A percentile compares a stretch with the other conserved stretches of the same genome.
phyloP scores from a whole-genome alignment of 1,140 invertebrate genomes.

The Trichoplusia ni region DNA sequence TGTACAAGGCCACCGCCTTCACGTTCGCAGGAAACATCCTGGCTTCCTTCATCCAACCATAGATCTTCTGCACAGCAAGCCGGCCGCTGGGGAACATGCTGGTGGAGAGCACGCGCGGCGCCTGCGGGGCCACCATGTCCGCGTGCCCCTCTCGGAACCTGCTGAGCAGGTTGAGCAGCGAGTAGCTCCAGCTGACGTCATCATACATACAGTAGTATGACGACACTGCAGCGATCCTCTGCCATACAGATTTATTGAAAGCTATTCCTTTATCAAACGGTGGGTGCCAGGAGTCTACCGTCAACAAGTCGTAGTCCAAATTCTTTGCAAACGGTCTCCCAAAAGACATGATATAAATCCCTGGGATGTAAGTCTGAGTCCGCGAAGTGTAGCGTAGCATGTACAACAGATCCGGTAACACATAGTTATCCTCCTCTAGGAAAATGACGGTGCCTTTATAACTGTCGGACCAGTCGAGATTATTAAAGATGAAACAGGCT shows the following conservation, averaged over 20 bases:
- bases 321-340: slow-evolving; percentile 33
- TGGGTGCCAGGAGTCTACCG: slow-evolving; percentile 46
- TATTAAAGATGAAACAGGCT: slow-evolving; percentile 37
- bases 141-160: slow-evolving; percentile 29
- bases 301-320: slow-evolving; percentile 38
- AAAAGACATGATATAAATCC: slow-evolving; percentile 42
- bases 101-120: slow-evolving; percentile 39
- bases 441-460: slow-evolving; percentile 33
- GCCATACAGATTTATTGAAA: slow-evolving; percentile 92
- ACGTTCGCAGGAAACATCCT: slow-evolving; percentile 36
- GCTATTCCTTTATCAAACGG: slow-evolving; percentile 87
- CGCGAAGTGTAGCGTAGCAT: slow-evolving; percentile 79
- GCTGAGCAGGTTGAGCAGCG: slow-evolving; percentile 40
- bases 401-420: slow-evolving; percentile 42
- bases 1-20: slow-evolving; percentile 34
- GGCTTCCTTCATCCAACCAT: not conserved
- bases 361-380: slow-evolving; percentile 46
- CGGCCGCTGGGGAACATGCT: slow-evolving; percentile 12
- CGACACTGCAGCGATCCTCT: slow-evolving; percentile 88
- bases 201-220: slow-evolving; percentile 96
- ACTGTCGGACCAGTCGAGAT: slow-evolving; percentile 10
- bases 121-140: slow-evolving; percentile 36
- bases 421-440: slow-evolving; percentile 43
- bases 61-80: slow-evolving; percentile 10
- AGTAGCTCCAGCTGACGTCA: slow-evolving; percentile 72